Evolutionary conservation across 1,140 invertebrate species (phyloP).

Genomic region (Wasmannia auropunctata): DNA sequence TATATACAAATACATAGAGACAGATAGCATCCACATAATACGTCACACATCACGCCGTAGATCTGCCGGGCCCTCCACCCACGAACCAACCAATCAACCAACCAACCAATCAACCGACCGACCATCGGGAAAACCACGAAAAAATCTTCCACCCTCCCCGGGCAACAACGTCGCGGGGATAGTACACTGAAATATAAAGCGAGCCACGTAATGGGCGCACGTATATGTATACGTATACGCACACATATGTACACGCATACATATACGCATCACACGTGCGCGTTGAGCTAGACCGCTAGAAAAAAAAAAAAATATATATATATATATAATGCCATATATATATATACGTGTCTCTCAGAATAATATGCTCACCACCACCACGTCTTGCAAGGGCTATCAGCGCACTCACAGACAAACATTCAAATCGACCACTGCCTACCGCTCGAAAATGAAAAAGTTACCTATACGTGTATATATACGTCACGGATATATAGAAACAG

Average conservation of each 20-base stretch:
- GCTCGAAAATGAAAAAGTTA: slow-evolving; percentile 65
- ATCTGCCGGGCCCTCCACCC: slow-evolving; percentile 81
- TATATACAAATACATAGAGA: slow-evolving; percentile 62
- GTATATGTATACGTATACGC: slow-evolving; percentile 54
- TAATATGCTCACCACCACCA: slow-evolving; percentile 77
- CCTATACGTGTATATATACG: slow-evolving; percentile 55
- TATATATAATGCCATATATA: slow-evolving; percentile 9
- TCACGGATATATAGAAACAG: slow-evolving; percentile 40
- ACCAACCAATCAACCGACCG: slow-evolving; percentile 73
- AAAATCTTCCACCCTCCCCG: slow-evolving; percentile 50
- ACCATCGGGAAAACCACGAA: slow-evolving; percentile 78
- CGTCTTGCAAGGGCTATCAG: slow-evolving; percentile 82
- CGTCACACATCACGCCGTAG: slow-evolving; percentile 82
- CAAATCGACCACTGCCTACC: slow-evolving; percentile 82
- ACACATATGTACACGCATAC: slow-evolving; percentile 51
- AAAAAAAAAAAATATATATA: too few species aligned
- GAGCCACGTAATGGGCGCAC: slow-evolving; percentile 32
- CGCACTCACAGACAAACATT: slow-evolving; percentile 86
- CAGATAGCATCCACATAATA: slow-evolving; percentile 62
- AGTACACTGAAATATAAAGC: slow-evolving; percentile 59
- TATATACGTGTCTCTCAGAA: slow-evolving; percentile 30
- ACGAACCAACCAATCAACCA: slow-evolving; percentile 75
- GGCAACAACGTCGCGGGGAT: slow-evolving; percentile 19
- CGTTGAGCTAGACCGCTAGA: slow-evolving; percentile 31
- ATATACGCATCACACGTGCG: slow-evolving; percentile 53